phyloP scores from a whole-genome alignment of 2,797 vertebrate species.

The Gymnodraco acuticeps region DNA sequence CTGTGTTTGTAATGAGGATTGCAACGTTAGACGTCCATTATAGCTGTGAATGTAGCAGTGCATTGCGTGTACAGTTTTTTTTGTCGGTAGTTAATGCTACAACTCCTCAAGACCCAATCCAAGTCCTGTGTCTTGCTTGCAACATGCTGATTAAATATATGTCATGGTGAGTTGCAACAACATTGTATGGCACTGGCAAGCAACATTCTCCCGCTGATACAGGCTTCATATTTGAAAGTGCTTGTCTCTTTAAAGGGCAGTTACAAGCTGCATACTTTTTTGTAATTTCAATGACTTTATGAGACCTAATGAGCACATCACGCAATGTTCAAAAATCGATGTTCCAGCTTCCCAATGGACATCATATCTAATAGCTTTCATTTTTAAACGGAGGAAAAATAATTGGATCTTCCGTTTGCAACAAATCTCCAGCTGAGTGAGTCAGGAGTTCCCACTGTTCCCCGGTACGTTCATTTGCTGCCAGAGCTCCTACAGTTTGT shows the following conservation, averaged over 20 bases:
- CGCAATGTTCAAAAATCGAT: not conserved
- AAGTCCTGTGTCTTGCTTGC: too few species aligned
- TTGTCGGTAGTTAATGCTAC: too few species aligned
- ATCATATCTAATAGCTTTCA: not conserved
- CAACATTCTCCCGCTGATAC: not conserved
- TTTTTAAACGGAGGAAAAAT: conserved; percentile 17
- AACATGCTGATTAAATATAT: too few species aligned
- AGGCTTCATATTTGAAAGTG: not conserved
- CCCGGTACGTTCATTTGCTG: conserved; percentile 35
- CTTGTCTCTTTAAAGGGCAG: not conserved
- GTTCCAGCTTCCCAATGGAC: conserved; percentile 7
- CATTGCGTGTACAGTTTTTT: too few species aligned
- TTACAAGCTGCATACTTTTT: not conserved
- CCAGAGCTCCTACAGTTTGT: conserved; percentile 44
- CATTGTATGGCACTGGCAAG: not conserved
- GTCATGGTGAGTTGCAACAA: not conserved
- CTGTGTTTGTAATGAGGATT: too few species aligned
- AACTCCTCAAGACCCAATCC: too few species aligned
- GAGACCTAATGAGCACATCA: not conserved
- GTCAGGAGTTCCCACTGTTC: conserved; percentile 41
- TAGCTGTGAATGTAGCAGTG: too few species aligned
- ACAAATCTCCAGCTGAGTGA: conserved; percentile 31
- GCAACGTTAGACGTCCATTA: too few species aligned
- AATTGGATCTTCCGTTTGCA: conserved; percentile 9
- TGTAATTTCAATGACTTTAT: not conserved